Base-by-base conservation (phyloP, 2,888 invertebrate species). In the Meloe dianella region DNA sequence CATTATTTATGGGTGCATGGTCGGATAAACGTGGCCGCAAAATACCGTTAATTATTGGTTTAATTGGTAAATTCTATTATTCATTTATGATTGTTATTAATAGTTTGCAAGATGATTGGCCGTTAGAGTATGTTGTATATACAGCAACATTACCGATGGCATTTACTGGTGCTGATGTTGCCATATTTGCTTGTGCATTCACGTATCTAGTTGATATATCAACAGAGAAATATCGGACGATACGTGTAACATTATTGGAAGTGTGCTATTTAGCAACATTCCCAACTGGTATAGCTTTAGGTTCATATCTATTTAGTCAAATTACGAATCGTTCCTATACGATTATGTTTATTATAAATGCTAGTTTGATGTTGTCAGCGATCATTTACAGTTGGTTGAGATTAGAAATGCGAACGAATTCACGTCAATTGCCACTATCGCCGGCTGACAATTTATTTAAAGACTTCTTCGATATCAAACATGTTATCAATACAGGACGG, bases 161-260 rank as follows among this genome's bases (percentile, higher is more conserved):
- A 0, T 76, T 94, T 58, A 90, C 93, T 0, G 94, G 93, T 0
- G 91, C 92, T 0, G 92, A 93, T 79, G 87, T 94, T 47, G 92
- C 92, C 0, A 92, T 94, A 73, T 94, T 94, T 79, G 91, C 92
- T 1, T 90, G 91, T 0, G 90, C 91, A 69, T 93, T 93, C 78
- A 87, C 93, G 0, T 95, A 95, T 79, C 87, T 96, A 59, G 90
- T 94, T 0, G 95, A 95, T 76, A 87, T 94, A 22, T 89, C 94
- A 0, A 87, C 89, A 0, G 74, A 88, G 1, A 84, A 89, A 66
- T 88, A 90, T 73, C 87, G 95, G 66, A 96, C 96, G 0, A 80
- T 93, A 22, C 85, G 95, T 67, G 91, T 96, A 4, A 92, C 94
- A 0, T 89, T 96, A 60, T 82, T 96, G 63, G 96, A 96, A 78